These are phyloP conservation scores for Anser brachyrhynchus DNA, from an alignment of 2,113 vertebrate species.

Conservation along the genomic window DNA sequence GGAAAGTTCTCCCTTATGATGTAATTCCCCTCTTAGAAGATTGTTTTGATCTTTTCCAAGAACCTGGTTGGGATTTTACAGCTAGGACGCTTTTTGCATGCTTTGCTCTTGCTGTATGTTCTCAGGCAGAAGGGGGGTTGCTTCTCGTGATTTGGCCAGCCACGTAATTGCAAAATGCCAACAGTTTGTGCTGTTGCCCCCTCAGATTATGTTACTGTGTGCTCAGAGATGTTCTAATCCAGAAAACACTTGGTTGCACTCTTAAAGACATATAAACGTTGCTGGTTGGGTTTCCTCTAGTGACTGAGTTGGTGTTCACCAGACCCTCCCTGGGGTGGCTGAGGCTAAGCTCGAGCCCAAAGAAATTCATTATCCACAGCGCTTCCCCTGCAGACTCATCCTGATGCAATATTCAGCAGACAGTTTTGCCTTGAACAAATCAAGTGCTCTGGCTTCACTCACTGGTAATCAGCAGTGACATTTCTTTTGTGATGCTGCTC, in stretches of 20 bases:
- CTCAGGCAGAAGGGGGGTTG: neutral
- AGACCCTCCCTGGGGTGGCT: neutral
- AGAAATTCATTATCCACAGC: neutral
- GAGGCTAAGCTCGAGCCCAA: neutral
- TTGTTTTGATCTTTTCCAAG: slow-evolving; percentile 32
- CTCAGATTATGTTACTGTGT: neutral
- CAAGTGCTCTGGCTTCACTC: neutral
- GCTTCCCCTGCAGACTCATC: neutral
- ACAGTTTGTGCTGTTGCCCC: neutral
- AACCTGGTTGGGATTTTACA: neutral
- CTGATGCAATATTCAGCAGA: neutral
- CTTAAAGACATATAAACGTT: neutral
- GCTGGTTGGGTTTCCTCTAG: neutral
- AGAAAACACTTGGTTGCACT: neutral
- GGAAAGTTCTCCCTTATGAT: slow-evolving; percentile 40
- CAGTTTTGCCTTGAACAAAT: neutral
- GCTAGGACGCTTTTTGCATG: neutral
- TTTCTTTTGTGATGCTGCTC: neutral
- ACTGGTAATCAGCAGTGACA: neutral
- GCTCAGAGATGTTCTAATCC: neutral
- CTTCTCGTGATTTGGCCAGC: neutral
- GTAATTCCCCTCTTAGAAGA: slow-evolving; percentile 2
- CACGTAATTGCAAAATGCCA: neutral
- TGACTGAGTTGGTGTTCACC: neutral
- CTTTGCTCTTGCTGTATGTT: neutral